phyloP scores from a whole-genome alignment of 2,888 invertebrate species.

The Dolichomitus sp. region DNA sequence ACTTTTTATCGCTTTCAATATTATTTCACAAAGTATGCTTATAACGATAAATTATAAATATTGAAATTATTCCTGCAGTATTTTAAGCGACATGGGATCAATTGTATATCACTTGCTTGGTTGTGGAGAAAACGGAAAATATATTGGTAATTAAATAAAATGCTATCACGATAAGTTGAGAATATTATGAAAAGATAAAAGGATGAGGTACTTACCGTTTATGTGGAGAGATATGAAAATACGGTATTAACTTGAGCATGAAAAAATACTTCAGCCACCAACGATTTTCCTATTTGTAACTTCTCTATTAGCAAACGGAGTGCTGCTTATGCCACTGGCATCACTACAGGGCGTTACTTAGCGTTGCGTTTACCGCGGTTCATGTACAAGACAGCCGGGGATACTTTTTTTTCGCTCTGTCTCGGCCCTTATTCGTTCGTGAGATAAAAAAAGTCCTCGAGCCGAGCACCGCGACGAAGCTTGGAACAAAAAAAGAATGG shows the following conservation, averaged over 20 bases:
- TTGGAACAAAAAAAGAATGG: conserved; percentile 25
- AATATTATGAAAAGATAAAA: background rate
- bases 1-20: too few relatives aligned
- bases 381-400: conserved; percentile 15
- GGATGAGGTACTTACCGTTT: conserved; percentile 5
- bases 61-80: too few relatives aligned
- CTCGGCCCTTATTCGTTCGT: conserved; percentile 31
- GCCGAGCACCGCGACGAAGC: conserved; percentile 16
- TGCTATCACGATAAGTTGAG: background rate
- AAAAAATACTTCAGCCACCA: background rate
- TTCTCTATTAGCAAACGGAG: conserved; percentile 41
- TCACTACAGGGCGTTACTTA: conserved; percentile 16
- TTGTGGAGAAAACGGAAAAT: too few relatives aligned
- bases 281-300: conserved; percentile 34
- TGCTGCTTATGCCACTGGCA: conserved; percentile 45
- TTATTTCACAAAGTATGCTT: too few relatives aligned
- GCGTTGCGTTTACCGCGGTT: conserved; percentile 57
- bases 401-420: conserved; percentile 26
- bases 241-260: background rate
- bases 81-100: too few relatives aligned
- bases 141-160: background rate
- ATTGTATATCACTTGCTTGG: background rate
- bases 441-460: conserved; percentile 45
- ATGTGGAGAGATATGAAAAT: background rate
- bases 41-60: too few relatives aligned